These are phyloP conservation scores for Heliocidaris tuberculata DNA, from an alignment of 35 echinoderm and acorn worm genomes.

Conservation along the genomic window DNA sequence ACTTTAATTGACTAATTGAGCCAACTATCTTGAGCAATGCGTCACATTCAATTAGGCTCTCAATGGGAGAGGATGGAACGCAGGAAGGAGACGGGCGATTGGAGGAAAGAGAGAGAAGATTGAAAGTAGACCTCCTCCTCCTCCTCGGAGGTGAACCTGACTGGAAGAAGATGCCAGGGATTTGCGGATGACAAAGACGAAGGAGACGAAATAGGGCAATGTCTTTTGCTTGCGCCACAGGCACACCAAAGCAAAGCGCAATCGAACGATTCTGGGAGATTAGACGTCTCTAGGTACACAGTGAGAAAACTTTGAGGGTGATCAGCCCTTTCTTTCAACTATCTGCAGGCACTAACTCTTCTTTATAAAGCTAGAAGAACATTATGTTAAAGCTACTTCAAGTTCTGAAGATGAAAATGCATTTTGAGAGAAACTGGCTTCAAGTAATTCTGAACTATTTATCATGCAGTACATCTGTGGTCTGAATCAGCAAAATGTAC, in stretches of 20 bases:
- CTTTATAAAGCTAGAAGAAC: not conserved
- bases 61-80: not conserved
- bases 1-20: constrained; percentile 18
- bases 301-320: not conserved
- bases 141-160: too few relatives aligned
- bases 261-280: not conserved
- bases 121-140: too few relatives aligned
- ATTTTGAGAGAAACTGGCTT: too few relatives aligned
- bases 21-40: not conserved
- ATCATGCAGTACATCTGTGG: too few relatives aligned
- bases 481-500: too few relatives aligned
- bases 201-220: not conserved
- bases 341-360: not conserved
- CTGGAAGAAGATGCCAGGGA: not conserved
- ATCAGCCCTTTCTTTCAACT: not conserved
- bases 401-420: not conserved
- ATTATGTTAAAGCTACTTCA: not conserved
- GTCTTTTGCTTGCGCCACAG: not conserved
- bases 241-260: not conserved
- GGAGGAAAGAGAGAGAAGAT: not conserved
- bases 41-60: not conserved
- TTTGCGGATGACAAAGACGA: not conserved
- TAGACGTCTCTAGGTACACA: not conserved
- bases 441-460: too few relatives aligned
- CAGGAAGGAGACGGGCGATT: not conserved